Evolutionary conservation across 2,888 invertebrate genomes (phyloP).

Genomic region (Theristus sp.): DNA sequence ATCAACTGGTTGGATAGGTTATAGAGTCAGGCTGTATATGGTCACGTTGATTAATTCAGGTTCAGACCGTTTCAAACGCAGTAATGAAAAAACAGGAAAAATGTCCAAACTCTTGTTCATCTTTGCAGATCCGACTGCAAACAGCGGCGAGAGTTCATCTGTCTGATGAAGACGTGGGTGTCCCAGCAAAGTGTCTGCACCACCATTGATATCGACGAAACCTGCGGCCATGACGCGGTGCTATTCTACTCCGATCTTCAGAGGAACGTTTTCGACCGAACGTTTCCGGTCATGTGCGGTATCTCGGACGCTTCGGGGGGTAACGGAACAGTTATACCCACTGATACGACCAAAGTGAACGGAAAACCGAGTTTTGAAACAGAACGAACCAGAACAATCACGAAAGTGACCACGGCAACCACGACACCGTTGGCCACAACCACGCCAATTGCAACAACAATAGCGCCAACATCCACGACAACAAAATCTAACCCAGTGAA

Average conservation of each 20-base stretch:
- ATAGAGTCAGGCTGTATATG: no score
- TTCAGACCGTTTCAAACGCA: no score
- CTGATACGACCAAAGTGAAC: neutral
- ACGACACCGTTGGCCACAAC: neutral
- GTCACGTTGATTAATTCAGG: no score
- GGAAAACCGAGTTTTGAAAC: neutral
- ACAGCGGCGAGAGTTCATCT: constrained; percentile 16
- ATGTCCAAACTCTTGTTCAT: no score
- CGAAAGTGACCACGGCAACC: neutral
- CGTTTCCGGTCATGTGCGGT: constrained; percentile 22
- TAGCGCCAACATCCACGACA: no score
- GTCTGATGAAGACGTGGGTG: constrained; percentile 23
- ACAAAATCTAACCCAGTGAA: neutral
- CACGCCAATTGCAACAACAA: neutral
- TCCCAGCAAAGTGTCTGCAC: constrained; percentile 24
- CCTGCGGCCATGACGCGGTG: constrained; percentile 20
- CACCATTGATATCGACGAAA: constrained; percentile 14
- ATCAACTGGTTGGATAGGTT: no score
- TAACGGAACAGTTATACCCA: neutral
- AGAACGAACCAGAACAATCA: neutral
- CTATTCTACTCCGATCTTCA: constrained; percentile 20
- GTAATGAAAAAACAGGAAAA: no score
- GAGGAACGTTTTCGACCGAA: constrained; percentile 19
- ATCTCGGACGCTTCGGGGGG: neutral
- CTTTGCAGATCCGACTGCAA: constrained; percentile 15